Base-by-base conservation (phyloP, 53 echinoderm and acorn worm species). In the Echinometra lucunter region DNA sequence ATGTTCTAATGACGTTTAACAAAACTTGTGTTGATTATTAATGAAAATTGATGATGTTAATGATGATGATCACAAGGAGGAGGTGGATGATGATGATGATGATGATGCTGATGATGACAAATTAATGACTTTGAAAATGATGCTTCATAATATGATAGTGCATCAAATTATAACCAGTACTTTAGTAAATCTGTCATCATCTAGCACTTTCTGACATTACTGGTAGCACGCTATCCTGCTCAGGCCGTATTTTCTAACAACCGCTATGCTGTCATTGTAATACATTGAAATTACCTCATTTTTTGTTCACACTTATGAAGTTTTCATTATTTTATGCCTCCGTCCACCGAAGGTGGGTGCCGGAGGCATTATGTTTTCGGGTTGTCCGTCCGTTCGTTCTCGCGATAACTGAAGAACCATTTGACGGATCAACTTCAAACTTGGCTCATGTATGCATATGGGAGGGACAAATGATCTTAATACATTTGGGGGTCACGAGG, bases 21-120 rank as follows among this genome's bases (percentile, higher is more conserved):
- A 37, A 32, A 72, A 74, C 15, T 1, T n/a, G 74, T 28, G 34
- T 74, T 74, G 35, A 11, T 63, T 69, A 69, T 32, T 69, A 34
- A 34, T 69, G 11, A 28, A 13, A 69, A 69, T 69, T 49, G 27
- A 82, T 49, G 10, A 21, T 85, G 49, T 1, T 85, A 85, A 49
- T 85, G 2, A 28, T 25, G 74, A 74, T 6, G 44, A 27, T 47
- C n/a, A 47, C n/a, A 47, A 47, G 45, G 83, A 83, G 45, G 27
- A 83, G 45, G 83, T 9, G 45, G 83, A 83, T 45, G 83, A 83
- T 83, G 83, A 83, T 47, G 83, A 27, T 82, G 82, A 27, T 47
- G 25, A 82, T 82, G 82, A 8, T 83, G 45, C n/a, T 83, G 83
- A 83, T 47, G 83, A 45, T 47, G 47, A 47, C 27, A 47, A 45